Conservation (phyloP, 2,888 invertebrate genomes). For the Micropterix aruncella region DNA sequence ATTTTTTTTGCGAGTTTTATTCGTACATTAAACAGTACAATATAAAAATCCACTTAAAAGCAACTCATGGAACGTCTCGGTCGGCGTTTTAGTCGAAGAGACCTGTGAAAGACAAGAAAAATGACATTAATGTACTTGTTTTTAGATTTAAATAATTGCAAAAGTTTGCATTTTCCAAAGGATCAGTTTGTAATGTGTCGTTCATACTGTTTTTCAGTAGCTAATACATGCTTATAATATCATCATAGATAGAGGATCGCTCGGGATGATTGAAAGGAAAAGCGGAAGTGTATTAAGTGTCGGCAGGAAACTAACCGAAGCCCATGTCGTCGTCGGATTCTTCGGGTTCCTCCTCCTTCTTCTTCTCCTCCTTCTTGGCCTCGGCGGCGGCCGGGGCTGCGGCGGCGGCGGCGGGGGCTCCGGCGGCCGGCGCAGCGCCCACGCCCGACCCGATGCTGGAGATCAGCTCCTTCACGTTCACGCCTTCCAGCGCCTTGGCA, state of each 20-base stretch:
- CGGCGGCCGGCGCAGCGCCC: conserved; percentile 69
- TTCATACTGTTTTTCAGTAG: conserved; percentile 35
- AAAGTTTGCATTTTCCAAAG: background rate
- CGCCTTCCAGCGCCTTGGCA: conserved; percentile 89
- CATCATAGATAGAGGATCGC: conserved; percentile 30
- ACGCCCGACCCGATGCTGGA: conserved; percentile 88
- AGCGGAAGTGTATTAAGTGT: too few species aligned
- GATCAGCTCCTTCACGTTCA: conserved; percentile 87
- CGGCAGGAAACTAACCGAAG: conserved; percentile 71
- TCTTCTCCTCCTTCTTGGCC: conserved; percentile 54
- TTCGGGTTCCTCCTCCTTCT: conserved; percentile 65
- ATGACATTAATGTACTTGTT: conserved; percentile 6
- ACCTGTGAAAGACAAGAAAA: conserved; percentile 42
- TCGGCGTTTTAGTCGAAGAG: conserved; percentile 56
- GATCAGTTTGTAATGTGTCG: too few species aligned
- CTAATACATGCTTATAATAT: conserved; percentile 45
- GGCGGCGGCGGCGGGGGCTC: conserved; percentile 48
- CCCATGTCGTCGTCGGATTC: conserved; percentile 88
- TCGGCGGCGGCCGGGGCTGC: conserved; percentile 54
- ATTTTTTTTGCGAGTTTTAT: too few species aligned
- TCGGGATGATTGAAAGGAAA: too few species aligned
- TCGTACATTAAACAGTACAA: background rate
- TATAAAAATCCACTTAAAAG: conserved; percentile 4
- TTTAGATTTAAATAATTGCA: conserved; percentile 10
- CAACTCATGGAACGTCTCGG: conserved; percentile 1